Conservation (phyloP, 2,113 vertebrate species). For the Taxidea taxus region DNA sequence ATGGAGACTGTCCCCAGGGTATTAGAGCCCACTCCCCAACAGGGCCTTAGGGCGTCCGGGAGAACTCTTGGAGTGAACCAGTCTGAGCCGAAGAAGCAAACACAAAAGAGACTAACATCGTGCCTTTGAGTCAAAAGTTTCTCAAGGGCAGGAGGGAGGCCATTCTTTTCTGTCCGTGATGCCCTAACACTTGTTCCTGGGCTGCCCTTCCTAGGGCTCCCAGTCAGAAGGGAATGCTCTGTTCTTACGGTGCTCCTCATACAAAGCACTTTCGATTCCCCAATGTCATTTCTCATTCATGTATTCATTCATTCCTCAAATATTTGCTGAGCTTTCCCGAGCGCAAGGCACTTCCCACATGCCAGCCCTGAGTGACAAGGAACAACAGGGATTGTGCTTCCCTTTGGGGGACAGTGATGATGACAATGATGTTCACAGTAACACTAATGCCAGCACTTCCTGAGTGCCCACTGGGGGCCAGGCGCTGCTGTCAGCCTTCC, state of each 20-base stretch:
- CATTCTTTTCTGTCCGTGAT: neutral
- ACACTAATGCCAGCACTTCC: neutral
- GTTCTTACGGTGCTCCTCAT: neutral
- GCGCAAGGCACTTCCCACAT: neutral
- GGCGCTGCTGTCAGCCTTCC: neutral
- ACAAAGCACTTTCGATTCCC: slow-evolving; percentile 33
- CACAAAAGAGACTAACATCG: neutral
- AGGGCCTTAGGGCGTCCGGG: neutral
- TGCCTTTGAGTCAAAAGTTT: neutral
- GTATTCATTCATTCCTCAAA: slow-evolving; percentile 54
- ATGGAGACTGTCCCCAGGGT: no score
- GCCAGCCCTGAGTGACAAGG: neutral
- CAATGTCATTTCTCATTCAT: slow-evolving; percentile 49
- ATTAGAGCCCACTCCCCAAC: neutral
- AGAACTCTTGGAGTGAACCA: neutral
- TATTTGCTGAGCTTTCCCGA: slow-evolving; percentile 59
- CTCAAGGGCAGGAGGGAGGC: neutral
- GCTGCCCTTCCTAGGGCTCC: neutral
- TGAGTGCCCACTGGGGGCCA: neutral
- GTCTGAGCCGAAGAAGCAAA: neutral
- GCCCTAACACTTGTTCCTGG: neutral
- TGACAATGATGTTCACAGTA: neutral
- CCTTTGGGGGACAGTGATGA: neutral
- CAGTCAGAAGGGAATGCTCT: neutral
- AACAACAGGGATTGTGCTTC: neutral